Base-by-base conservation (phyloP, 1,140 invertebrate genomes). In the Tetramorium simillimum region DNA sequence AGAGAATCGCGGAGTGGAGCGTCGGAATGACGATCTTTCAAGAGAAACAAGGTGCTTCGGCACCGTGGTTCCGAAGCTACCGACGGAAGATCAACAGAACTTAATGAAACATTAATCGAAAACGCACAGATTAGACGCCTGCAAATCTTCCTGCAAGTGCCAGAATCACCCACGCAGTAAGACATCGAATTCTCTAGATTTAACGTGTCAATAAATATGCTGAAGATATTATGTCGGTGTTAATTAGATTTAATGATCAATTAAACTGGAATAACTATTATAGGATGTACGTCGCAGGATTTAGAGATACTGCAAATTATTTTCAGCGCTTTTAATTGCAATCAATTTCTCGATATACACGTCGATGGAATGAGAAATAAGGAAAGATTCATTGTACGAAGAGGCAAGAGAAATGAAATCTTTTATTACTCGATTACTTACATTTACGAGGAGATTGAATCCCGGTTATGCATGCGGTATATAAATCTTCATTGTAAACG, bases 91-190 rank as follows among this genome's bases (percentile, higher is more conserved):
- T 75, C 56, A 84, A 84, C 80, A 84, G 80, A 84, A 75, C 40
- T 84, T 84, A 84, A 84, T 84, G 80, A 84, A 84, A 84, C 80
- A 84, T 84, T 84, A 84, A 84, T 84, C 80, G 80, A 75, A 84
- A 84, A 84, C 80, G 69, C 69, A 40, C 72, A 75, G 80, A 84
- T 84, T 84, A 84, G 80, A 84, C 80, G 53, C 80, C 49, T 12
- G 80, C 69, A 62, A 84, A 84, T 84, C 80, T 73, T 62, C 18
- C 24, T 49, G 53, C 80, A 37, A 73, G 69, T 75, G 80, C 58
- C 53, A 62, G 37, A 75, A 73, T 46, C 53, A 58, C 46, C 12
- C 65, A 24, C 6, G 21, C 18, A 40, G 51, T 28, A 43, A 75
- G 37, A 46, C n/a, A 43, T 46, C 14, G 24, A 73, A 73, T 60